Conservation (phyloP, 2,797 vertebrate genomes). For the Taeniopygia guttata region DNA sequence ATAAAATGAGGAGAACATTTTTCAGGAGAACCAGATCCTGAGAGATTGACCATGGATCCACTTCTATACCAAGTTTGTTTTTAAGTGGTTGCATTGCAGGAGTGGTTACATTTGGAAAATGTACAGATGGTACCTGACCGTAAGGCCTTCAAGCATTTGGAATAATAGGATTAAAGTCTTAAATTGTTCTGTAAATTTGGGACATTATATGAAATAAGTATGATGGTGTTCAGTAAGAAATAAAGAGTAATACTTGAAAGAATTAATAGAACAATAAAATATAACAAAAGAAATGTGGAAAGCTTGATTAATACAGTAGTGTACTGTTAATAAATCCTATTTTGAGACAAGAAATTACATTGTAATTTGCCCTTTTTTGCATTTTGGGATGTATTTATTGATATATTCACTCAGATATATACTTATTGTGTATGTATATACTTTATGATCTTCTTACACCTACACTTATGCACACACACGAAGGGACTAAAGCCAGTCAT, state of each 20-base stretch:
- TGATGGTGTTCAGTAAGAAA: background rate
- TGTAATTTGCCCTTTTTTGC: background rate
- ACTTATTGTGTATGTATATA: background rate
- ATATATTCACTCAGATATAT: background rate
- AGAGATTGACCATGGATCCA: background rate
- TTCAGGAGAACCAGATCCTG: background rate
- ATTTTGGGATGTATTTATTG: background rate
- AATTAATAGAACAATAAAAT: background rate
- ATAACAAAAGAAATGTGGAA: background rate
- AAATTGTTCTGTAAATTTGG: background rate
- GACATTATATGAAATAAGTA: background rate
- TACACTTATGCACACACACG: background rate
- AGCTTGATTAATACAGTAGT: background rate
- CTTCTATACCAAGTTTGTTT: background rate
- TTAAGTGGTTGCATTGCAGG: background rate
- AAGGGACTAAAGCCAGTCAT: background rate
- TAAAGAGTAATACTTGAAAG: background rate
- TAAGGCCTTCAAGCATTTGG: background rate
- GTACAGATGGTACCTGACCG: background rate
- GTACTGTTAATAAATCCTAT: background rate
- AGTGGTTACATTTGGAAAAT: background rate
- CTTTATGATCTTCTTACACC: background rate
- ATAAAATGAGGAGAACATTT: background rate
- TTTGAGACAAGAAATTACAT: background rate
- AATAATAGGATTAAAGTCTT: conserved; percentile 24